A percentile compares a stretch with the other conserved stretches of the same genome.
phyloP scores from a whole-genome alignment of 2,888 invertebrate genomes.

The Slavum lentiscoides region DNA sequence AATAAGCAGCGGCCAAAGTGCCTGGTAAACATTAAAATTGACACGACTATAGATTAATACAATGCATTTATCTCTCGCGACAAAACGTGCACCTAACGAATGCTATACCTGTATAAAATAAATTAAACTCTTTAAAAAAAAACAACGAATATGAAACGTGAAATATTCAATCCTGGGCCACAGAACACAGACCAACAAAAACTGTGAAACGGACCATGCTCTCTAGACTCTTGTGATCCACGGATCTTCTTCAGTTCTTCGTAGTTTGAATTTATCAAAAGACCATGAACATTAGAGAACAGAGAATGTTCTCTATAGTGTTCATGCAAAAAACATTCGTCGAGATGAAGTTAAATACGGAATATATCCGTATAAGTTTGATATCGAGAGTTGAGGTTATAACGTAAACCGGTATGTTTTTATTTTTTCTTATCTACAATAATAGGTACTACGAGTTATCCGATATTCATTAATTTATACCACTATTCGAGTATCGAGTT shows the following conservation, averaged over 20 bases:
- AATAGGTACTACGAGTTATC: background rate
- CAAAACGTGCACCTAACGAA: background rate
- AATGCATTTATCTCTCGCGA: background rate
- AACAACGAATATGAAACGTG: background rate
- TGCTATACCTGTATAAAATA: background rate
- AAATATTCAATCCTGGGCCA: background rate
- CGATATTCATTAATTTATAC: background rate
- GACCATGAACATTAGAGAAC: too few relatives aligned
- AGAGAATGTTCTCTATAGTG: too few relatives aligned
- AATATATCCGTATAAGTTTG: too few relatives aligned
- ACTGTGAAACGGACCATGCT: background rate
- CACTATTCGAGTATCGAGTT: background rate
- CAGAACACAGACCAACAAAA: background rate
- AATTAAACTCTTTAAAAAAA: background rate
- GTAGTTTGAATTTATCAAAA: background rate
- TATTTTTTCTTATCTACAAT: constrained; percentile 24
- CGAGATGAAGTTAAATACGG: too few relatives aligned
- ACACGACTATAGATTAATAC: background rate
- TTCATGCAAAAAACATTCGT: too few relatives aligned
- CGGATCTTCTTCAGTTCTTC: background rate
- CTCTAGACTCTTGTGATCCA: background rate
- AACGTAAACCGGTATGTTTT: constrained; percentile 30
- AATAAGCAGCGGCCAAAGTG: background rate
- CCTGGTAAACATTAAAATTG: constrained; percentile 5
- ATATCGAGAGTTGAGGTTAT: constrained; percentile 16